Base-by-base conservation (phyloP, 2,797 vertebrate species). In the Sternotherus odoratus region DNA sequence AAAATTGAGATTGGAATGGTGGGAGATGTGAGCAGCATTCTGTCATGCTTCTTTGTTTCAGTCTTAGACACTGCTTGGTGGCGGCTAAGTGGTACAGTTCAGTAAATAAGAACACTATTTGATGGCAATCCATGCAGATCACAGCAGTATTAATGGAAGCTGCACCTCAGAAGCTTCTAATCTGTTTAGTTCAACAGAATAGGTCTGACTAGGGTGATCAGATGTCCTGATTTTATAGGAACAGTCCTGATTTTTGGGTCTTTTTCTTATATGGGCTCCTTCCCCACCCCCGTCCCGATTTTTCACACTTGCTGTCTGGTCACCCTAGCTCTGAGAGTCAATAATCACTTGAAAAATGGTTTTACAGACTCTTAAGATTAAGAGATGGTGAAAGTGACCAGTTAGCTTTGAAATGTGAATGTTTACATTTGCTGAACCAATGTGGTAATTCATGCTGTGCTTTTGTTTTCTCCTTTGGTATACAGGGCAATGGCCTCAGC, bases 401-500 rank as follows among this genome's bases (percentile, higher is more conserved):
- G 8, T 81, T 84, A 84, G 21, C 11, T 19, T 91, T 39, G 56
- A 57, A 77, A 49, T 78, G 28, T 3, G 49, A n/a, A 5, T 21
- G 26, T 33, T 26, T 1, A 8, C 77, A 86, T 78, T n/a, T 36
- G 80, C 51, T 46, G 89, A 75, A 53, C 30, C 43, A 46, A 48
- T 12, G n/a, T 53, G 43, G 49, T 51, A 26, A 19, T 21, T 77
- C 13, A 49, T 33, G 8, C 10, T n/a, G 1, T 77, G 72, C 6
- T 79, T 83, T 81, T 36, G 2, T 69, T 53, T 56, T 24, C 17
- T 94, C 15, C 5, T n/a, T 74, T 94, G 50, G 60, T 88, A 9
- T 7, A 33, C 93, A 98, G 98, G 98, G 93, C 97, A 2, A 56
- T 98, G 97, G 54, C 91, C 54, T 97, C 98, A 5, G 98, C 97